phyloP scores from a whole-genome alignment of 2,113 vertebrate species.

The Corythaeola cristata region DNA sequence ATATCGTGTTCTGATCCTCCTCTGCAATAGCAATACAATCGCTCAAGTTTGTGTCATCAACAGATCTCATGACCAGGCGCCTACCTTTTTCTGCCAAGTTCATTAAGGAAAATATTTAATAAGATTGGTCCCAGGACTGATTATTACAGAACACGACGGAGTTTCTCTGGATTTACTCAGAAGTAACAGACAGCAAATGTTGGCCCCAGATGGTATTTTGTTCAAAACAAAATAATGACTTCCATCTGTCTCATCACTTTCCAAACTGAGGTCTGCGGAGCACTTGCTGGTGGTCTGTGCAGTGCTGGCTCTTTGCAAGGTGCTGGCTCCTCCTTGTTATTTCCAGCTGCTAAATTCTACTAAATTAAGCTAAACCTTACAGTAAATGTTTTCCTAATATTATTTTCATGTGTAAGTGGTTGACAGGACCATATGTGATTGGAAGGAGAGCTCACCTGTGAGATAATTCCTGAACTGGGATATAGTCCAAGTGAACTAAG shows the following conservation, averaged over 20 bases:
- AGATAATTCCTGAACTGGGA: neutral
- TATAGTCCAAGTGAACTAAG: neutral
- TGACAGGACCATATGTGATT: neutral
- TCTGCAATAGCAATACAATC: neutral
- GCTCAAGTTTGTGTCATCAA: neutral
- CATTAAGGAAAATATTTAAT: constrained; percentile 57
- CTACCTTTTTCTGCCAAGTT: constrained; percentile 15
- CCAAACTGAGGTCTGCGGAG: neutral
- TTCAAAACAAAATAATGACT: constrained; percentile 64
- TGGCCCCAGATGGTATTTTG: constrained; percentile 54
- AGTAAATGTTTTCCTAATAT: constrained; percentile 12
- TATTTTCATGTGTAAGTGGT: neutral
- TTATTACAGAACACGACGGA: constrained; percentile 13
- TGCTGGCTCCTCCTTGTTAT: constrained; percentile 11
- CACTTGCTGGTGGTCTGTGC: constrained; percentile 54
- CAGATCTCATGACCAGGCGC: neutral
- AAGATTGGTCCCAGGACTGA: constrained; percentile 39
- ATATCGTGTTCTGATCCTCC: neutral
- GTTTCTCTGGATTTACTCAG: constrained; percentile 57
- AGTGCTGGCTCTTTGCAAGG: constrained; percentile 16
- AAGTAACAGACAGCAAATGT: constrained; percentile 43
- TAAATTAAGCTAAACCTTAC: constrained; percentile 27
- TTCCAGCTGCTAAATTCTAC: constrained; percentile 44
- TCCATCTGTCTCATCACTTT: constrained; percentile 57
- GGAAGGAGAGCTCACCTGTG: neutral